Base-by-base conservation (phyloP, 2,797 vertebrate species). In the Scleropages formosus region DNA sequence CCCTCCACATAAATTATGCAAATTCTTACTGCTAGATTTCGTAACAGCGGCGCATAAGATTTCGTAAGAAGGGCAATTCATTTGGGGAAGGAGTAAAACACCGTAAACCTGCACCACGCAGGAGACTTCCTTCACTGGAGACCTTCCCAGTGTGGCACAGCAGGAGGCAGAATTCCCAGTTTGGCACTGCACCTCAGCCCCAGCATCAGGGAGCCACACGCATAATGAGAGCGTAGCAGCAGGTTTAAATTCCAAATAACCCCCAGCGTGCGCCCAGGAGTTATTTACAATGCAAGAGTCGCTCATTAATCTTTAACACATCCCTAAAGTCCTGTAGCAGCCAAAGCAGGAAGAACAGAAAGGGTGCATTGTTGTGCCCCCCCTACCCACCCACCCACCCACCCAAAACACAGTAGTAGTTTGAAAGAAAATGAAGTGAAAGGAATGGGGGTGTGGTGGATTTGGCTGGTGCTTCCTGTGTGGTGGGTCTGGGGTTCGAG, bases 191-290 rank as follows among this genome's bases (percentile, higher is more conserved):
- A 81, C 80, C 9, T 13, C 68, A 81, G 80, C 84, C 83, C 63
- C 26, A 12, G 84, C 87, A 90, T 66, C 67, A 81, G 80, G 85
- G 87, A 84, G 83, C 89, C 84, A 88, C 85, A 90, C 86, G 80
- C 82, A 89, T 89, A 91, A 90, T 91, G 86, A 92, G 88, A 89
- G 85, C 82, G 83, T 82, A 86, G 88, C 89, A 88, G 90, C 84
- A 78, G 88, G 87, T 91, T 91, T 89, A 91, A 89, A 90, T 90
- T 89, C 89, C 87, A 90, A 92, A 91, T 89, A 90, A 89, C 90
- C 89, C 85, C 78, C 22, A 80, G 89, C 90, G 87, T 82, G 88
- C 87, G 87, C 84, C 89, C 86, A 83, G 86, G 84, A 88, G 87
- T 90, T 92, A 91, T 92, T 93, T 92, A 92, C 90, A 90, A 85